Conservation (phyloP, 2,113 vertebrate species). For the Lepus timidus region DNA sequence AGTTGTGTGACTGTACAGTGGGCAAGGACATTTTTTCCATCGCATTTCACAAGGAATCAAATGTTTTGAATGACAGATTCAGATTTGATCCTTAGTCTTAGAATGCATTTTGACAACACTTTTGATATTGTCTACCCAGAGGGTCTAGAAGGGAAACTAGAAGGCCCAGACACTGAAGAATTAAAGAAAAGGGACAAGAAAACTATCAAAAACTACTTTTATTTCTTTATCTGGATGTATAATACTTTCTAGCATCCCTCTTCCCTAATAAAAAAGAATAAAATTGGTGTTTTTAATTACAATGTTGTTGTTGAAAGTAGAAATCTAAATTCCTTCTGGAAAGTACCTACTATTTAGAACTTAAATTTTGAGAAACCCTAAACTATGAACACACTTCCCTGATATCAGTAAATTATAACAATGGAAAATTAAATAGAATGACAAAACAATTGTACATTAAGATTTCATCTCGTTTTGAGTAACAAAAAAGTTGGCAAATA, state of each 20-base stretch:
- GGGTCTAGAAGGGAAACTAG: neutral
- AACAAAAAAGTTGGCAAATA: neutral
- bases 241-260: neutral
- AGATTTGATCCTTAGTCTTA: neutral
- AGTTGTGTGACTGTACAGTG: constrained; percentile 19
- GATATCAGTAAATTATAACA: neutral
- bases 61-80: neutral
- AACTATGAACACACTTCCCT: neutral
- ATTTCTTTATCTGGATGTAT: neutral
- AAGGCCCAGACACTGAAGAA: neutral
- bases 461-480: constrained; percentile 15
- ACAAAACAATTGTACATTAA: neutral
- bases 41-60: constrained; percentile 31
- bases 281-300: neutral
- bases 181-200: neutral
- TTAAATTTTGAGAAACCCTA: constrained; percentile 3
- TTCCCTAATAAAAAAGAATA: neutral
- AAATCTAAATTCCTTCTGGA: neutral
- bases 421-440: neutral
- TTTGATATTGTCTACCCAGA: neutral
- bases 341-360: neutral
- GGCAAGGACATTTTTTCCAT: constrained; percentile 13
- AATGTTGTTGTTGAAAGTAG: neutral
- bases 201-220: neutral
- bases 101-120: neutral